Percentiles rank a stretch among this genome's conserved stretches.
Evolutionary conservation across 1,140 invertebrate genomes (phyloP).

Genomic region (Cotesia vestalis): DNA sequence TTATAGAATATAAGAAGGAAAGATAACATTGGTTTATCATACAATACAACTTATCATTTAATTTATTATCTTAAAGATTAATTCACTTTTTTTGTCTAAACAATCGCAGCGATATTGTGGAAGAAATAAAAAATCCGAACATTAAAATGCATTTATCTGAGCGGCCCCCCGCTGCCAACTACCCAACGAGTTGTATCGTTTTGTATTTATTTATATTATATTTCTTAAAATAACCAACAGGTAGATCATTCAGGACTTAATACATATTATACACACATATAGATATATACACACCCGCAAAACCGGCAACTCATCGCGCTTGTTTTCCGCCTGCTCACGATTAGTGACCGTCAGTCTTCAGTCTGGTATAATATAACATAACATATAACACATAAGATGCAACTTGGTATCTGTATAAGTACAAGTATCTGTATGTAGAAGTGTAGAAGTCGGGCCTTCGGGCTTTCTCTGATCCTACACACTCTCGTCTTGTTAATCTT

Average conservation of each 20-base stretch:
- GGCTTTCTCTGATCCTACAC: constrained; percentile 7
- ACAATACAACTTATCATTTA: no score
- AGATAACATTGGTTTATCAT: no score
- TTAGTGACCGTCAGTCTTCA: constrained; percentile 50
- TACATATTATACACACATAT: constrained; percentile 6
- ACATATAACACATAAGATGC: no score
- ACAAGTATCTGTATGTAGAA: no score
- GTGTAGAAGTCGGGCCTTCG: constrained; percentile 35
- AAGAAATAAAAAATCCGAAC: background rate
- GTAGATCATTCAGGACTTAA: constrained; percentile 33
- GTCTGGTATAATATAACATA: no score
- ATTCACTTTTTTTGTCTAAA: no score
- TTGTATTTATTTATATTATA: background rate
- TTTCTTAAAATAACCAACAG: constrained; percentile 23
- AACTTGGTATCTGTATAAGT: constrained; percentile 44
- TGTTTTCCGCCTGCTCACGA: constrained; percentile 57
- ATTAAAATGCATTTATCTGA: constrained; percentile 2
- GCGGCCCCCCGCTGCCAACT: background rate
- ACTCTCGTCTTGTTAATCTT: background rate
- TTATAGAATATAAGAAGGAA: no score
- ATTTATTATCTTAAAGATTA: no score
- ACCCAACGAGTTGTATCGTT: background rate
- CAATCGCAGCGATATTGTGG: background rate
- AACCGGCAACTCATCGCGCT: constrained; percentile 58
- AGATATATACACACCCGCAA: constrained; percentile 26